phyloP scores from a whole-genome alignment of 2,888 invertebrate species.

The Nomada ruficornis region DNA sequence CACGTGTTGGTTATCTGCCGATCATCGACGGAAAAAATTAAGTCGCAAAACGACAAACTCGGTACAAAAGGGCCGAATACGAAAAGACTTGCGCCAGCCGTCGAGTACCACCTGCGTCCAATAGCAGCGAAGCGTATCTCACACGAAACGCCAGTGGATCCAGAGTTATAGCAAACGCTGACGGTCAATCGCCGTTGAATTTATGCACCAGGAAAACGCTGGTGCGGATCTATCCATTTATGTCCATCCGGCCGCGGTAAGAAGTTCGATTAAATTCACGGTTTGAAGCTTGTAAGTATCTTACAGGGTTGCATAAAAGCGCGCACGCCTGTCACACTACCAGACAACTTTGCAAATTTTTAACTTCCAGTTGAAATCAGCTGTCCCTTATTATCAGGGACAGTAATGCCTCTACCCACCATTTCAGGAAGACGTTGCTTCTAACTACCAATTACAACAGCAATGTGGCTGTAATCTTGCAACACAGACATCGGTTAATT shows the following conservation, averaged over 20 bases:
- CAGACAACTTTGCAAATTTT: slow-evolving; percentile 14
- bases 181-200: slow-evolving; percentile 65
- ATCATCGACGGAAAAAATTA: neutral
- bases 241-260: slow-evolving; percentile 58
- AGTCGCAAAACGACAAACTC: neutral
- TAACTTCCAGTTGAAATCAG: neutral
- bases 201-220: slow-evolving; percentile 69
- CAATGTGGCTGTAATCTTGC: no score
- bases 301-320: neutral
- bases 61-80: slow-evolving; percentile 32
- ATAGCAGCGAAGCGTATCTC: slow-evolving; percentile 64
- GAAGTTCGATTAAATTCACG: slow-evolving; percentile 68
- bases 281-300: slow-evolving; percentile 29
- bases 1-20: neutral
- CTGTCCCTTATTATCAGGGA: neutral
- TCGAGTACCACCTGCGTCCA: slow-evolving; percentile 54
- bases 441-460: neutral
- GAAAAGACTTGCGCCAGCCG: slow-evolving; percentile 26
- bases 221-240: slow-evolving; percentile 63
- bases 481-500: no score
- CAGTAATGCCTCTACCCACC: neutral
- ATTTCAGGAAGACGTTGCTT: neutral
- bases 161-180: slow-evolving; percentile 62
- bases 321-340: neutral
- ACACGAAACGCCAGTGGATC: slow-evolving; percentile 42